Evolutionary conservation across 2,888 invertebrate species (phyloP).

Genomic region (Leptodirus hochenwartii): DNA sequence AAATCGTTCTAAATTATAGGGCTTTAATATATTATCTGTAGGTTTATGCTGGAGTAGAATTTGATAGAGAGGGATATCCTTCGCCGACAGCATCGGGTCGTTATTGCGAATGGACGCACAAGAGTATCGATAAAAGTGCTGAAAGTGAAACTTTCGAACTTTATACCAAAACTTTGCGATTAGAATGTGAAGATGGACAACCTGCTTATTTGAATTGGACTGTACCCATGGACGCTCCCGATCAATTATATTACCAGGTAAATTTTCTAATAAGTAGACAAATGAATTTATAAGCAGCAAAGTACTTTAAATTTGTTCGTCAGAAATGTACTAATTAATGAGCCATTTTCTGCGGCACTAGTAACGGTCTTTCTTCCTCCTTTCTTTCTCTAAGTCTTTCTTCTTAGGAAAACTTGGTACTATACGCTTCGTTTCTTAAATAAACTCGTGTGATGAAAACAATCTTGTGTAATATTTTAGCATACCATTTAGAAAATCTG

Average conservation of each 20-base stretch:
- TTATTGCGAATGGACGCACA: slow-evolving; percentile 77
- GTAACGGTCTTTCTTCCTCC: too few species aligned
- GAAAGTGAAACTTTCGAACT: slow-evolving; percentile 58
- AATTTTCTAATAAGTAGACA: slow-evolving; percentile 11
- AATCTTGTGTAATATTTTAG: too few species aligned
- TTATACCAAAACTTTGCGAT: slow-evolving; percentile 54
- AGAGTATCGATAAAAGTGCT: slow-evolving; percentile 52
- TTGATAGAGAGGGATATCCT: slow-evolving; percentile 56
- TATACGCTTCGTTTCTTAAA: too few species aligned
- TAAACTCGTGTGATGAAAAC: too few species aligned
- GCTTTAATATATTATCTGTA: too few species aligned
- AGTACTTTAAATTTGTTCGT: slow-evolving; percentile 4
- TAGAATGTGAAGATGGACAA: slow-evolving; percentile 60
- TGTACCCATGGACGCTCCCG: slow-evolving; percentile 67
- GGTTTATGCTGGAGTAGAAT: slow-evolving; percentile 69
- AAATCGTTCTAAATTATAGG: too few species aligned
- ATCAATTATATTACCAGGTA: slow-evolving; percentile 79
- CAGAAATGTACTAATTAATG: neutral
- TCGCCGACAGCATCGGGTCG: slow-evolving; percentile 68
- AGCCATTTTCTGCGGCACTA: slow-evolving; percentile 5
- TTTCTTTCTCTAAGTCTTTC: too few species aligned
- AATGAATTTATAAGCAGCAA: slow-evolving; percentile 8
- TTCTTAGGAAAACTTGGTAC: too few species aligned
- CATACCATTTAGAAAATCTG: too few species aligned
- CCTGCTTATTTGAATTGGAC: slow-evolving; percentile 70